These are phyloP conservation scores for Ctenosaura bakeri DNA, from an alignment of 2,797 vertebrate genomes.

Conservation along the genomic window DNA sequence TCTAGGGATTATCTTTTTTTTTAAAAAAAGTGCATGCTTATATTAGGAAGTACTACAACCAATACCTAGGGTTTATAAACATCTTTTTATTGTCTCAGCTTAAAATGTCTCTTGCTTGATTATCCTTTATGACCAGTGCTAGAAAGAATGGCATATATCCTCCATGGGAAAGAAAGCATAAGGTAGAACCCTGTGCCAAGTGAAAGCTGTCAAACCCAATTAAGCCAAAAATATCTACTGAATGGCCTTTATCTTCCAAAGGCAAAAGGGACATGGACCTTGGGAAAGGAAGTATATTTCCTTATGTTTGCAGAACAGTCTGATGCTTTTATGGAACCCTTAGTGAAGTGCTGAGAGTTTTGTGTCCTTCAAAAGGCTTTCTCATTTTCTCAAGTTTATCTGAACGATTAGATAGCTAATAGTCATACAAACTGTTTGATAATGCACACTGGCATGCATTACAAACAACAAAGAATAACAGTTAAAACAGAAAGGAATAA, in stretches of 20 bases:
- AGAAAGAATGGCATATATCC: constrained; percentile 19
- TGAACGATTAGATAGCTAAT: not conserved
- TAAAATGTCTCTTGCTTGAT: not conserved
- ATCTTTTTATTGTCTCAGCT: not conserved
- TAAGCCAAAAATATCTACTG: constrained; percentile 23
- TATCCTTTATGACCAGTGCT: not conserved
- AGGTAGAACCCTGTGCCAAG: constrained; percentile 14
- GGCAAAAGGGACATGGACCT: not conserved
- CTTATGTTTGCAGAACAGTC: not conserved
- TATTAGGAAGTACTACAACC: not conserved
- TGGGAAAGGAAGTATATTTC: constrained; percentile 8
- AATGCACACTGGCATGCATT: not conserved
- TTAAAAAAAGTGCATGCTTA: not conserved
- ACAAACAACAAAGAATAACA: constrained; percentile 45
- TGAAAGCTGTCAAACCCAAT: constrained; percentile 26
- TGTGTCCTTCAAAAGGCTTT: constrained; percentile 17
- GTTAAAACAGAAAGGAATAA: not conserved
- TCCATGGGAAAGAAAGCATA: constrained; percentile 23
- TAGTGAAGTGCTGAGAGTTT: constrained; percentile 39
- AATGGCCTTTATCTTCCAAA: constrained; percentile 13
- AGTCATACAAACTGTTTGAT: not conserved
- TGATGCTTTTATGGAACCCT: not conserved
- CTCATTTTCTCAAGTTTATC: not conserved
- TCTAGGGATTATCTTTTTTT: not conserved
- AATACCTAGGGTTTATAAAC: not conserved